Evolutionary conservation across 2,797 vertebrate species (phyloP), one percentile per base, ranked within the genome.

Genomic region (Crypturellus tataupa): DNA sequence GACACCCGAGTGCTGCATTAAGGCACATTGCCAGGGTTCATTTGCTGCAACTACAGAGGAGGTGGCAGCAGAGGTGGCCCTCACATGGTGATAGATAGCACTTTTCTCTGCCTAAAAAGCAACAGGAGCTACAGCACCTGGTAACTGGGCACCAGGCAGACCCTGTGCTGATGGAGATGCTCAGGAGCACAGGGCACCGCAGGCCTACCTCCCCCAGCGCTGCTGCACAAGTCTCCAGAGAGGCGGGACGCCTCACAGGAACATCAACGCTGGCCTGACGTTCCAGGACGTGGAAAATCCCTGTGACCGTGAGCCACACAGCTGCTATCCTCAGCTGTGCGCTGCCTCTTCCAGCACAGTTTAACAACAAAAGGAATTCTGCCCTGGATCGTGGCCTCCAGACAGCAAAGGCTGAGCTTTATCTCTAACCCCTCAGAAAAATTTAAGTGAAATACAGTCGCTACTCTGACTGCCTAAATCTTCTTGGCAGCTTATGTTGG

Each of bases 121-220:
- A 78, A 15, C 35, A 75, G 68, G 87, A 80, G 31, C 17, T 44
- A 37, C 3, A 80, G 27, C 44, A 67, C 37, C 20, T 40, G 35
- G 4, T 51, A 87, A 37, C 8, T 56, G 35, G 46, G 77, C 51
- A 53, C 5, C 47, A 24, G 47, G 47, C 21, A 49, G 47, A 49
- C 11, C 47, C 4, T 9, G 1, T 7, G 12, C 12, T 15, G 84
- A 60, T 1, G 21, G 42, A 49, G 40, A 35, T 0, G 1, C 31
- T 6, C 31, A 40, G 0, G 49, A 95, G 39, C 51, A 42, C 0
- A 4, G 59, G 29, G 11, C 0, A 5, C 31, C 46, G 29, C 23
- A n/a, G 53, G 68, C 56, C 67, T 18, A 9, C 1, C 3, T 47
- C 64, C 23, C 10, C 5, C 29, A 68, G 0, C 12, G 23, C 24